Evolutionary conservation across 1,140 invertebrate species (phyloP).

Genomic region (Drosophila obscura): DNA sequence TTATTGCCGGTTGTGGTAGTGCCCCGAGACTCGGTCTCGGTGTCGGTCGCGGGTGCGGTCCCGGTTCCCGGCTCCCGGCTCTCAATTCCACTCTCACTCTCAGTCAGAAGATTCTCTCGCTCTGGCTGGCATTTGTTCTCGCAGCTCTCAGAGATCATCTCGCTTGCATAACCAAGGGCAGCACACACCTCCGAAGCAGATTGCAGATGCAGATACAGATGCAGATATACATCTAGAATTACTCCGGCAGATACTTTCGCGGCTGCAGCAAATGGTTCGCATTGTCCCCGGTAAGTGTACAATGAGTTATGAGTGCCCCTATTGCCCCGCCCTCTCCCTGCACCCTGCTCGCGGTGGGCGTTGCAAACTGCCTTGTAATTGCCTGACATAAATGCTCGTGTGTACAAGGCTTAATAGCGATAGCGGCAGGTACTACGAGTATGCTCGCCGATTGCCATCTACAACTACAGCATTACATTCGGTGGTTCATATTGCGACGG

Average conservation of each 20-base stretch:
- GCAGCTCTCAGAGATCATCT: conserved; percentile 7
- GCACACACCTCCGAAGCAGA: conserved; percentile 2
- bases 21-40: no score
- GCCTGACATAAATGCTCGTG: conserved; percentile 60
- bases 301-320: conserved; percentile 42
- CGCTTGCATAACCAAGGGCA: conserved; percentile 45
- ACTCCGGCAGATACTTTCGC: conserved; percentile 22
- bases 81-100: conserved; percentile 10
- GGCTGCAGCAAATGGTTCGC: conserved; percentile 10
- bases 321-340: no score
- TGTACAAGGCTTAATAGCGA: conserved; percentile 52
- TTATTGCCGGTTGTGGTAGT: conserved; percentile 20
- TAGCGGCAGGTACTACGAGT: conserved; percentile 29
- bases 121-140: background rate
- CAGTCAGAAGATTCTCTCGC: conserved; percentile 18
- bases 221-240: conserved; percentile 24
- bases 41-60: no score
- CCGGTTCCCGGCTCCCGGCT: no score
- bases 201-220: conserved; percentile 28
- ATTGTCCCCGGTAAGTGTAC: conserved; percentile 59
- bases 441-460: conserved; percentile 42
- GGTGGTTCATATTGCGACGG: background rate
- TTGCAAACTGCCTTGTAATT: conserved; percentile 56
- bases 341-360: conserved; percentile 32
- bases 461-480: conserved; percentile 21